Conservation (phyloP, 2,113 vertebrate genomes). For the Pelusios castaneus region DNA sequence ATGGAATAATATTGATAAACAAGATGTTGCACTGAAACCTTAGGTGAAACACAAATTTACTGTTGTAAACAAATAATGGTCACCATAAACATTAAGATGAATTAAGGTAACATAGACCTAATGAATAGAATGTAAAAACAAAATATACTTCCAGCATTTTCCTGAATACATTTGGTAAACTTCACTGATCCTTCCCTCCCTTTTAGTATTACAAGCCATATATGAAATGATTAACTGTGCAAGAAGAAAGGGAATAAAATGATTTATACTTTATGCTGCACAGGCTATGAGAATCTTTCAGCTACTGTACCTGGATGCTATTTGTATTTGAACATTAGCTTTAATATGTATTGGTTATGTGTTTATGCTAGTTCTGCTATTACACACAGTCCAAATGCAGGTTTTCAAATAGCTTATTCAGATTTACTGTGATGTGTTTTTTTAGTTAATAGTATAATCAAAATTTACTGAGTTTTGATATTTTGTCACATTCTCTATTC, state of each 20-base stretch:
- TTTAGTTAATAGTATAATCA: background rate
- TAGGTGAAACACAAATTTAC: constrained; percentile 14
- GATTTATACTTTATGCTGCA: background rate
- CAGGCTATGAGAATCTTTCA: background rate
- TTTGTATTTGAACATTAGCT: background rate
- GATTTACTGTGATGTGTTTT: background rate
- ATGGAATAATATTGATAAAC: constrained; percentile 26
- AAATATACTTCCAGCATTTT: background rate
- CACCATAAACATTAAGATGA: background rate
- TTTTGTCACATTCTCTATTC: background rate
- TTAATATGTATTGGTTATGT: background rate
- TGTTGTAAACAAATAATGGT: background rate
- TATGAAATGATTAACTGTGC: background rate
- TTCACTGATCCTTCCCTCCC: background rate
- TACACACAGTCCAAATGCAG: background rate
- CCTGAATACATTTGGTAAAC: background rate
- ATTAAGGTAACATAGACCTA: background rate
- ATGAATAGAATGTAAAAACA: background rate
- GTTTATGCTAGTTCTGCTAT: background rate
- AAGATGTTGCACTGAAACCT: constrained; percentile 21
- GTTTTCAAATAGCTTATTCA: background rate
- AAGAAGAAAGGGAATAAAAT: background rate
- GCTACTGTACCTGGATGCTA: background rate
- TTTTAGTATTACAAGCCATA: background rate
- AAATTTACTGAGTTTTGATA: background rate